Evolutionary conservation across 2,888 invertebrate species (phyloP).

Genomic region (Bellardia pandia): DNA sequence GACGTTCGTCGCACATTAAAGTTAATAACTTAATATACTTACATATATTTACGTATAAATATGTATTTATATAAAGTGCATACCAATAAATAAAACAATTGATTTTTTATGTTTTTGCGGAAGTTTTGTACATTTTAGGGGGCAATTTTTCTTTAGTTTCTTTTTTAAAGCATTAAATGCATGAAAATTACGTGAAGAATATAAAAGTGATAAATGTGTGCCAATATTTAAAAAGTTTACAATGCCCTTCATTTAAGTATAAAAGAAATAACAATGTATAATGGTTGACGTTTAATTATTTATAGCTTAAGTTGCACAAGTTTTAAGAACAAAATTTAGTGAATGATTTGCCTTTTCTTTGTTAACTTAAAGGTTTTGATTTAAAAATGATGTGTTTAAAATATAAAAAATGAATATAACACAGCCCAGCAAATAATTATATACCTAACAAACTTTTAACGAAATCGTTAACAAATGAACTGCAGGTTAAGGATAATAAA

Average conservation of each 20-base stretch:
- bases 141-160: not conserved
- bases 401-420: too few relatives aligned
- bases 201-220: not conserved
- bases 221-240: constrained; percentile 9
- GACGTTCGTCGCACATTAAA: not conserved
- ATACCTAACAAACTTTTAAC: too few relatives aligned
- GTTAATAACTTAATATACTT: not conserved
- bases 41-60: not conserved
- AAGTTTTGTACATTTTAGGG: constrained; percentile 11
- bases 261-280: too few relatives aligned
- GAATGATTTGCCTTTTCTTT: too few relatives aligned
- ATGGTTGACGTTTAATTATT: too few relatives aligned
- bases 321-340: too few relatives aligned
- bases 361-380: too few relatives aligned
- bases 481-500: too few relatives aligned
- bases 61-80: not conserved
- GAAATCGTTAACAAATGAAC: too few relatives aligned
- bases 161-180: not conserved
- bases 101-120: constrained; percentile 25
- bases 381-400: too few relatives aligned
- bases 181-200: constrained; percentile 1
- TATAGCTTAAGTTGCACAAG: too few relatives aligned
- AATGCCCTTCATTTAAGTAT: not conserved
- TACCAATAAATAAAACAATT: constrained; percentile 17
- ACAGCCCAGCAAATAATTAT: too few relatives aligned